Percentiles rank a stretch among this genome's conserved stretches.
Conservation (phyloP, 2,888 invertebrate genomes). For the Halictus quadricinctus region DNA sequence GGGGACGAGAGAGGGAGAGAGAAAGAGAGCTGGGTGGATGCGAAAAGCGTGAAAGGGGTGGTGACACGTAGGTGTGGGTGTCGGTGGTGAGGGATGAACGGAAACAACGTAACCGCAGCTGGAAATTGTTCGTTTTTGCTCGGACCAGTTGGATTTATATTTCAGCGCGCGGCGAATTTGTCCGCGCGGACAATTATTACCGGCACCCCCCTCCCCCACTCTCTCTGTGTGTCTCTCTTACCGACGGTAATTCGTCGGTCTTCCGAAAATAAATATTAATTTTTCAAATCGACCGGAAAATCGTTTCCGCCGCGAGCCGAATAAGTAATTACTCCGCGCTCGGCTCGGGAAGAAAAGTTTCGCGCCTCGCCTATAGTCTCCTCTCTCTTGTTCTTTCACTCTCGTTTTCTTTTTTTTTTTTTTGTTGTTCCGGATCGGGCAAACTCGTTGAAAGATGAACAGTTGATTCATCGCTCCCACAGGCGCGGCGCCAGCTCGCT, state of each 20-base stretch:
- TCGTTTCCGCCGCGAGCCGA: background rate
- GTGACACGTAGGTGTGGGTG: background rate
- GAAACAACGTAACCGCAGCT: constrained; percentile 16
- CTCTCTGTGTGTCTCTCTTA: too few species aligned
- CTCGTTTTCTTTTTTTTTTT: background rate
- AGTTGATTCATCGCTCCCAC: background rate
- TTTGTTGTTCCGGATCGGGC: background rate
- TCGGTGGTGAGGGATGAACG: background rate
- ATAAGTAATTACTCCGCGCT: background rate
- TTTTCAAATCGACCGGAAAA: constrained; percentile 11
- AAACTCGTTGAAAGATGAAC: constrained; percentile 6
- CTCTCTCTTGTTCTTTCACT: background rate
- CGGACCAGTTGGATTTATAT: background rate
- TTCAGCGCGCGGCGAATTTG: background rate
- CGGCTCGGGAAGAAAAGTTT: background rate
- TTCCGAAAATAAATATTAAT: constrained; percentile 7
- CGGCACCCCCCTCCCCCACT: background rate
- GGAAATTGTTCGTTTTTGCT: constrained; percentile 18
- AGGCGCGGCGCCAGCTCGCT: background rate
- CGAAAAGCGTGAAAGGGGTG: constrained; percentile 18
- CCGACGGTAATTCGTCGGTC: background rate
- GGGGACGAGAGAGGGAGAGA: background rate
- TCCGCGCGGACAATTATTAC: constrained; percentile 20
- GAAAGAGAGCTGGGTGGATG: background rate
- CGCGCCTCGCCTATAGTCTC: background rate